phyloP scores from a whole-genome alignment of 1,140 invertebrate genomes.

The Brachionus rubens region DNA sequence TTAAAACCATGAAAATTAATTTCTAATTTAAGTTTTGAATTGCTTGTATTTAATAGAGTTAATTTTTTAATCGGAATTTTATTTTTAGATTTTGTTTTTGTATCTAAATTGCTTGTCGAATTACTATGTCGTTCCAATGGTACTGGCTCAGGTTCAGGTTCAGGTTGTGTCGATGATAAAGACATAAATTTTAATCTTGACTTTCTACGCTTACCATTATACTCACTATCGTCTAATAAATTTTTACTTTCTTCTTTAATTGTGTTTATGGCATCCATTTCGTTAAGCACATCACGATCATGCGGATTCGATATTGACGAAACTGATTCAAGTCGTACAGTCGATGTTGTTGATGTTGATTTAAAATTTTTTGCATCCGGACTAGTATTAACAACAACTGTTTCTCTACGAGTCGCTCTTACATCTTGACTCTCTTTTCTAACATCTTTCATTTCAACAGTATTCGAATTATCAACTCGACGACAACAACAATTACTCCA shows the following conservation, averaged over 20 bases:
- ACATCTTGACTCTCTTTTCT: not conserved
- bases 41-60: constrained; percentile 17
- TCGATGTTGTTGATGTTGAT: too few relatives aligned
- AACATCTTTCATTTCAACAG: not conserved
- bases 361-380: too few relatives aligned
- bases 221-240: not conserved
- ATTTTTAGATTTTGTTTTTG: not conserved
- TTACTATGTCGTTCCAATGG: not conserved
- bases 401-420: not conserved
- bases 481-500: not conserved
- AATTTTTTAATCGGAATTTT: constrained; percentile 24
- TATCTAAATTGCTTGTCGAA: not conserved
- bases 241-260: not conserved
- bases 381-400: too few relatives aligned
- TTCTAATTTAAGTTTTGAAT: constrained; percentile 43
- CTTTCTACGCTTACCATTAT: not conserved
- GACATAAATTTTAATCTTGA: not conserved
- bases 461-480: not conserved
- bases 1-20: constrained; percentile 45
- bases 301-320: not conserved
- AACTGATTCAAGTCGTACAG: not conserved
- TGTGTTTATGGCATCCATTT: not conserved
- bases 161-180: not conserved
- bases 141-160: not conserved
- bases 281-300: not conserved